Conservation (phyloP, 2,888 invertebrate genomes). For the Chrysolina oricalcia region DNA sequence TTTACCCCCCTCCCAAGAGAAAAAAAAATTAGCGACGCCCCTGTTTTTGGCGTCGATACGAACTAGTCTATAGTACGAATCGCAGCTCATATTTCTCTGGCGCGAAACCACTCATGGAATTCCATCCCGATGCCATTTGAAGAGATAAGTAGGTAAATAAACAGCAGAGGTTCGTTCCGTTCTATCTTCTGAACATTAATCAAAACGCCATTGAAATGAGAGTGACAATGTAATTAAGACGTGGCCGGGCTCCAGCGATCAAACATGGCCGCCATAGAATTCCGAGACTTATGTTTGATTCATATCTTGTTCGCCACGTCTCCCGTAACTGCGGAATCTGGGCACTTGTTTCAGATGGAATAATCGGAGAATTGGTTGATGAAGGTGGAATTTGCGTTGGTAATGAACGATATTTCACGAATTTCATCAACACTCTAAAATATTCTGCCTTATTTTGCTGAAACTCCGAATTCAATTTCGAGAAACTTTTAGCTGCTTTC, state of each 20-base stretch:
- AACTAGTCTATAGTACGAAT: not conserved
- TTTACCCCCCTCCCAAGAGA: too few relatives aligned
- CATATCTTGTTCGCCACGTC: slow-evolving; percentile 10
- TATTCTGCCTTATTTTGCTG: too few relatives aligned
- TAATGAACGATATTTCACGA: not conserved
- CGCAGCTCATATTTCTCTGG: not conserved
- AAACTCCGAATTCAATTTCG: too few relatives aligned
- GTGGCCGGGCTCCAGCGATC: not conserved
- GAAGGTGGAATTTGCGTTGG: not conserved
- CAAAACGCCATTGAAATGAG: not conserved
- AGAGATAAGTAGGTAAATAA: slow-evolving; percentile 6
- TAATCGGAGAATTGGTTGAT: not conserved
- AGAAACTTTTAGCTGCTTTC: too few relatives aligned
- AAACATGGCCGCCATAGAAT: not conserved
- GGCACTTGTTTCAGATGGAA: not conserved
- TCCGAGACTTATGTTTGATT: not conserved
- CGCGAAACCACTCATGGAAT: not conserved
- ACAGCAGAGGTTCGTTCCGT: not conserved
- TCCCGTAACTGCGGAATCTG: not conserved
- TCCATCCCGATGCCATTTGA: not conserved
- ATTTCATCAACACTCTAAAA: too few relatives aligned
- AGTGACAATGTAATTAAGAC: slow-evolving; percentile 13
- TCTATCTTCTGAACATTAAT: not conserved
- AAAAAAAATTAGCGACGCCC: too few relatives aligned
- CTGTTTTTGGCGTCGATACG: too few relatives aligned